A percentile compares a stretch with the other conserved stretches of the same genome.
These are phyloP conservation scores for Leptodactylus fallax DNA, from an alignment of 2,797 vertebrate species.

Conservation along the genomic window DNA sequence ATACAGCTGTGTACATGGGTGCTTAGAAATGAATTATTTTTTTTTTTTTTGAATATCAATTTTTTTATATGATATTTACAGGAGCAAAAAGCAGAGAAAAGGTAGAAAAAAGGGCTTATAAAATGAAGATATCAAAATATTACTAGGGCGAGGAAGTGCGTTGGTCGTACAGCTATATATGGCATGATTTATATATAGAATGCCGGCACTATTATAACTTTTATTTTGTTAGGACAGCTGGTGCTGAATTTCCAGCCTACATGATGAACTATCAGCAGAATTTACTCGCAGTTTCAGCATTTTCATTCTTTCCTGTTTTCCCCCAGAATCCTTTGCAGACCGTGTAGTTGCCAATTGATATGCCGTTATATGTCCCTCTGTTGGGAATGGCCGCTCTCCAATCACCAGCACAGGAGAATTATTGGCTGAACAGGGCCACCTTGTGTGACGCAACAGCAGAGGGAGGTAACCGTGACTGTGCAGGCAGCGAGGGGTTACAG, in stretches of 20 bases:
- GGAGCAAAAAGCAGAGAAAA: too few relatives aligned
- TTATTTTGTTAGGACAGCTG: not conserved
- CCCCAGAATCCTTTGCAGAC: constrained; percentile 41
- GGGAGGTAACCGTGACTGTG: not conserved
- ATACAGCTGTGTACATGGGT: too few relatives aligned
- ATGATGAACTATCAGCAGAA: constrained; percentile 1
- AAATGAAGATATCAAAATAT: not conserved
- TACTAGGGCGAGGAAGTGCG: too few relatives aligned
- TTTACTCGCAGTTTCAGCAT: constrained; percentile 20
- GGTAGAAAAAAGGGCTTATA: too few relatives aligned
- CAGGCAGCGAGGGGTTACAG: not conserved
- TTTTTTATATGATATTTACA: too few relatives aligned
- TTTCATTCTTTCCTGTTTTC: not conserved
- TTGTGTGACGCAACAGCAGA: not conserved
- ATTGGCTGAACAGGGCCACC: too few relatives aligned
- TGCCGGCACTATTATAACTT: not conserved
- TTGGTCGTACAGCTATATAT: not conserved
- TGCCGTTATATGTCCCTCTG: not conserved
- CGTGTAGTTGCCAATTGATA: not conserved
- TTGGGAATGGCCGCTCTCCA: not conserved
- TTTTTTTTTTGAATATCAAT: too few relatives aligned
- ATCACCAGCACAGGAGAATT: not conserved
- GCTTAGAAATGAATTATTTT: too few relatives aligned
- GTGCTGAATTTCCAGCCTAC: not conserved
- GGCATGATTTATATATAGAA: not conserved